Conservation (phyloP, 2,113 vertebrate species). For the Tiliqua scincoides region DNA sequence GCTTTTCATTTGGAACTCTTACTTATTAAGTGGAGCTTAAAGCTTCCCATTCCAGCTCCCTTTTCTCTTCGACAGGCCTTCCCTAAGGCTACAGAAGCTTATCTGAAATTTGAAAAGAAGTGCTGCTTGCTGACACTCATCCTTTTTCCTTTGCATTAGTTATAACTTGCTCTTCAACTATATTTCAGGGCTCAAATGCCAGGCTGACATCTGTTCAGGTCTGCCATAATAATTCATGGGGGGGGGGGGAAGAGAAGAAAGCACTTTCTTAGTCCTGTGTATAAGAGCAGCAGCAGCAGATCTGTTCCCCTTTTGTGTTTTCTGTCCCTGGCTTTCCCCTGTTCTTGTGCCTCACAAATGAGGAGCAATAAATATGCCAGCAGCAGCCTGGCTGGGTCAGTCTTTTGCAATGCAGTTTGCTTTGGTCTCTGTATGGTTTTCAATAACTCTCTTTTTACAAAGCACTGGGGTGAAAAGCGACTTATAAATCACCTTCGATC, state of each 20-base stretch:
- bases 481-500: slow-evolving; percentile 21
- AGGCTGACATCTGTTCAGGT: slow-evolving; percentile 80
- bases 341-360: slow-evolving; percentile 39
- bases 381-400: slow-evolving; percentile 44
- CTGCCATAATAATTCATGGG: slow-evolving; percentile 75
- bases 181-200: slow-evolving; percentile 82
- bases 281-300: slow-evolving; percentile 40
- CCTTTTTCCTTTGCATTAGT: slow-evolving; percentile 76
- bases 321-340: neutral
- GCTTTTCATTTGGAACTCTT: neutral
- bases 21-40: slow-evolving; percentile 41
- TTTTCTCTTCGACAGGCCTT: slow-evolving; percentile 57
- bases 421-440: slow-evolving; percentile 57
- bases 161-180: slow-evolving; percentile 80
- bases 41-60: slow-evolving; percentile 58
- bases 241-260: slow-evolving; percentile 73
- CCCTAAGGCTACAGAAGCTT: slow-evolving; percentile 78
- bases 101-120: slow-evolving; percentile 78
- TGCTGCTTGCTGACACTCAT: slow-evolving; percentile 77
- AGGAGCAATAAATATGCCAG: slow-evolving; percentile 58
- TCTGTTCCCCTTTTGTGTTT: slow-evolving; percentile 48
- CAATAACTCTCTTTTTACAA: slow-evolving; percentile 22
- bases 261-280: slow-evolving; percentile 52
- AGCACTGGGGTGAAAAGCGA: slow-evolving; percentile 6
- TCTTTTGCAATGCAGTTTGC: slow-evolving; percentile 36